Evolutionary conservation across 1,140 invertebrate genomes (phyloP), one percentile per base, ranked within the genome.

Genomic region (Euwallacea similis): DNA sequence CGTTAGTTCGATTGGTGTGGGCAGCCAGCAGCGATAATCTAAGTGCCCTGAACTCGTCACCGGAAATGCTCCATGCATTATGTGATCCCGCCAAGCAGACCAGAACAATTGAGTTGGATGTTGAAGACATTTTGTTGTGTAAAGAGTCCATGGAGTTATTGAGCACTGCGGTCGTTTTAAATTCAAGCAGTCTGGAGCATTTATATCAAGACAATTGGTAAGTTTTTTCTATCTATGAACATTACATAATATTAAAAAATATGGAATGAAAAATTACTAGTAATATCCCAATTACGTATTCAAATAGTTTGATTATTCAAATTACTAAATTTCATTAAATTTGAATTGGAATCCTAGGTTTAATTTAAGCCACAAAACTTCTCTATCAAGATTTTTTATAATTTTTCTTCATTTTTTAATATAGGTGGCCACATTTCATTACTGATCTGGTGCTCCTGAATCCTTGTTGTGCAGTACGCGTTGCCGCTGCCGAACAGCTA

Each of bases 71-170:
- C 50, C 90, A 92, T 75, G 82, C 78, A 0, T 76, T 73, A 73
- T 84, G 74, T 80, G 77, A 86, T 74, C 85, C 86, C 55, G 77
- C 76, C 0, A 86, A 86, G 75, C 83, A 83, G n/a, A 84, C 81
- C 55, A 81, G 82, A 58, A 79, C 83, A 8, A 77, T 83, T 47
- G 82, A 79, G 64, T 79, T 83, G 7, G 85, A 87, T 73, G 78
- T 81, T 50, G 85, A 87, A 60, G 87, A 88, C 72, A 80, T 87
- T 41, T 76, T 84, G 79, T 90, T 98, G 74, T 96, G 95, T 78
- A 92, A 93, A 76, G 96, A 98, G 83, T 93, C 94, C 21, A 84
- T 98, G 75, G 96, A 98, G 84, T 90, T 96, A 41, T 83, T 98
- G 55, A 95, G 94, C n/a, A 87, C 96, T 64, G 91, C 91, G 74